These are phyloP conservation scores for Sakesphorus luctuosus DNA, from an alignment of 2,113 vertebrate genomes.

Conservation along the genomic window DNA sequence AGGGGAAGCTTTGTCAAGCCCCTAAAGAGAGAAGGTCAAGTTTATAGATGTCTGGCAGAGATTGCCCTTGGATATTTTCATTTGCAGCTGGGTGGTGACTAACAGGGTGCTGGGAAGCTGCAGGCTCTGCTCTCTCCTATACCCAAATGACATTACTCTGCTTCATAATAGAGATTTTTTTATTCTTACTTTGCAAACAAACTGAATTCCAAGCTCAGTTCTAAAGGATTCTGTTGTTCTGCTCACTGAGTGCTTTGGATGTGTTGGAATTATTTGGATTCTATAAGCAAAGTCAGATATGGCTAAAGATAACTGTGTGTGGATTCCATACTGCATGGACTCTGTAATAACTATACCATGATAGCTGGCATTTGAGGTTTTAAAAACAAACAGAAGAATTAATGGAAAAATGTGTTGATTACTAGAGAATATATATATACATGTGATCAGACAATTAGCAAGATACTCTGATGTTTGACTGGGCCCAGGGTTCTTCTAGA, in stretches of 20 bases:
- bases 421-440: neutral
- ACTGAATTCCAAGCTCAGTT: neutral
- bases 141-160: neutral
- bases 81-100: neutral
- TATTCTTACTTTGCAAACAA: neutral
- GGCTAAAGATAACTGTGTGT: neutral
- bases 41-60: constrained; percentile 5
- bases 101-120: neutral
- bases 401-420: neutral
- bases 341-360: neutral
- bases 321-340: neutral
- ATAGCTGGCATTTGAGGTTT: neutral
- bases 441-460: neutral
- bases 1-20: neutral
- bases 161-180: neutral
- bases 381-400: neutral
- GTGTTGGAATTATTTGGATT: neutral
- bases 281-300: neutral
- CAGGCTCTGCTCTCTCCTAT: neutral
- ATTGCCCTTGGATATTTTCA: neutral
- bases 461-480: neutral
- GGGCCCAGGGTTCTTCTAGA: neutral
- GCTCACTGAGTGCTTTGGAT: neutral
- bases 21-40: neutral
- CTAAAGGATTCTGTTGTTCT: neutral